These are phyloP conservation scores for Poeciliopsis gracilis DNA, from an alignment of 2,797 vertebrate genomes.

Conservation along the genomic window DNA sequence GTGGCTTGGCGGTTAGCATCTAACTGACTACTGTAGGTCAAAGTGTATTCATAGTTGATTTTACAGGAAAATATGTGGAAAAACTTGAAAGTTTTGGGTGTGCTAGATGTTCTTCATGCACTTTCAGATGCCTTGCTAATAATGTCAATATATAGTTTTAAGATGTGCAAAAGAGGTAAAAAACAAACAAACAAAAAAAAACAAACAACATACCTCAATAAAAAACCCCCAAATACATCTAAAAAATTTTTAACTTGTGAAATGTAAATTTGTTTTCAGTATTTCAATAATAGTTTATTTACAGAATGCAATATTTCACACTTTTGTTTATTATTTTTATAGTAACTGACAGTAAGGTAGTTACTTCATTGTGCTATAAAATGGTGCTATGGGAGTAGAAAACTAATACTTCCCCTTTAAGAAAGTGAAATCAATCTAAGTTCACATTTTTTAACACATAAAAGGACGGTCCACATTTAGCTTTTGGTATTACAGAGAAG, in stretches of 20 bases:
- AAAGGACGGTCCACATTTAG: neutral
- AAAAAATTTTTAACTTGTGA: neutral
- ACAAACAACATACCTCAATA: too few relatives aligned
- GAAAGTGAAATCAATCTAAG: neutral
- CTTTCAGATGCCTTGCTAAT: neutral
- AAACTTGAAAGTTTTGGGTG: neutral
- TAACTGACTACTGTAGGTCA: neutral
- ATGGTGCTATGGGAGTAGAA: too few relatives aligned
- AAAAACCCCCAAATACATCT: neutral
- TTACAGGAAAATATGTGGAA: neutral
- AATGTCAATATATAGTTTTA: neutral
- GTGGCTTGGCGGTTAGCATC: neutral
- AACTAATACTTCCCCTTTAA: too few relatives aligned
- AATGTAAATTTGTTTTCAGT: neutral
- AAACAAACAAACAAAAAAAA: too few relatives aligned
- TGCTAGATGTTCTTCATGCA: neutral
- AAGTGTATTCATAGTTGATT: neutral
- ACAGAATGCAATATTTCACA: neutral
- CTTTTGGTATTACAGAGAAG: neutral
- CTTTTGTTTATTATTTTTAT: neutral
- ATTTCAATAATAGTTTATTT: neutral
- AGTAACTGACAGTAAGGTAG: too few relatives aligned
- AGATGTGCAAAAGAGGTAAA: neutral
- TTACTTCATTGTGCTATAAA: too few relatives aligned
- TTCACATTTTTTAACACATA: neutral